These are phyloP conservation scores for Onychomys torridus DNA, from an alignment of 2,797 vertebrate species.

Conservation along the genomic window DNA sequence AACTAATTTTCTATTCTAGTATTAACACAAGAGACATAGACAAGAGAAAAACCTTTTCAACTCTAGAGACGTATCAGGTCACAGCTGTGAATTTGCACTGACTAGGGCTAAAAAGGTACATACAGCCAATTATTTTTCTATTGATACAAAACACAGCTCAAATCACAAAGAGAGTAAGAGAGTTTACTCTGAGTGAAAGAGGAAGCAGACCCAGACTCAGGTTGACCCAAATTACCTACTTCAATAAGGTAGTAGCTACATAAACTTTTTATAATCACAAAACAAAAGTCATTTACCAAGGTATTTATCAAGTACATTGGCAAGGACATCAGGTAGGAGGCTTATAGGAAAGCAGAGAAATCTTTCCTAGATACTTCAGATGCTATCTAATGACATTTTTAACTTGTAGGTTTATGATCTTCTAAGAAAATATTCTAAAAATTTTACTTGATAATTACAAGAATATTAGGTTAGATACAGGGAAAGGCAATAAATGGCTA, in stretches of 20 bases:
- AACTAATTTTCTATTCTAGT: not conserved
- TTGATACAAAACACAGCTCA: not conserved
- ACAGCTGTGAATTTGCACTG: slow-evolving; percentile 22
- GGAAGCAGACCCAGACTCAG: not conserved
- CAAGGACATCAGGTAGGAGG: not conserved
- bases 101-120: not conserved
- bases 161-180: not conserved
- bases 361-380: not conserved
- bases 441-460: not conserved
- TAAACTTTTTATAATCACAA: not conserved
- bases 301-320: not conserved
- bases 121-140: not conserved
- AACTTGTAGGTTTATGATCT: not conserved
- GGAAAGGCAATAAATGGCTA: not conserved
- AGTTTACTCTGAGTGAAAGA: not conserved
- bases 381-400: not conserved
- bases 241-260: not conserved
- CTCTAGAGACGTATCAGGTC: slow-evolving; percentile 16
- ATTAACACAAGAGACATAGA: not conserved
- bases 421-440: not conserved
- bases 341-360: not conserved
- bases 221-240: not conserved
- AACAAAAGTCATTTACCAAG: not conserved
- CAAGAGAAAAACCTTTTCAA: not conserved
- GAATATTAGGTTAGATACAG: not conserved